phyloP scores from a whole-genome alignment of 2,888 invertebrate genomes.

The Acholoe squamosa region DNA sequence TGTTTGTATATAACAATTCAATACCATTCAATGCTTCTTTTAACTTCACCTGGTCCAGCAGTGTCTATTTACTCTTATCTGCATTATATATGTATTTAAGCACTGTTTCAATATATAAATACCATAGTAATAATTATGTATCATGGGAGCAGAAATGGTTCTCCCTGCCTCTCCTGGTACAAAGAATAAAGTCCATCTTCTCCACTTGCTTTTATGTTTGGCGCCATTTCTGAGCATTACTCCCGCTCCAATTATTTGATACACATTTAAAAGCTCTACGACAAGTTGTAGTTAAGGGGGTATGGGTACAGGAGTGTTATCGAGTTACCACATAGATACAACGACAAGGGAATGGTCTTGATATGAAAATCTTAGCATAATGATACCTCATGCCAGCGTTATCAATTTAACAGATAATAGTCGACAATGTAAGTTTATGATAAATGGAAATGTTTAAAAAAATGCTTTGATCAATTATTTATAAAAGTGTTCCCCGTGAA shows the following conservation, averaged over 20 bases:
- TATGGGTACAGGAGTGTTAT: no score
- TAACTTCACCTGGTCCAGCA: slow-evolving; percentile 48
- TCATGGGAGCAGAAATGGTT: not conserved
- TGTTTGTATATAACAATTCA: slow-evolving; percentile 32
- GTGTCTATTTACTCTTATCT: not conserved
- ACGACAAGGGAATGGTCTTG: slow-evolving; percentile 7
- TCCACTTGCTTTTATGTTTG: no score
- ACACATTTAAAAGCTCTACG: no score
- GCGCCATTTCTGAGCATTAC: no score
- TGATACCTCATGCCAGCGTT: no score
- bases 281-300: no score
- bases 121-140: slow-evolving; percentile 41
- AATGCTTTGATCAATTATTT: no score
- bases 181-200: not conserved
- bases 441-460: not conserved
- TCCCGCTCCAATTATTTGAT: no score
- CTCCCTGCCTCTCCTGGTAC: not conserved
- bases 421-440: not conserved
- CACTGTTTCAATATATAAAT: slow-evolving; percentile 38
- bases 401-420: no score
- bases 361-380: no score
- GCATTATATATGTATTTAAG: slow-evolving; percentile 21
- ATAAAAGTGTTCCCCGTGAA: no score
- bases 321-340: not conserved
- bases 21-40: slow-evolving; percentile 19